Conservation (phyloP, 2,113 vertebrate species). For the Eleginops maclovinus region DNA sequence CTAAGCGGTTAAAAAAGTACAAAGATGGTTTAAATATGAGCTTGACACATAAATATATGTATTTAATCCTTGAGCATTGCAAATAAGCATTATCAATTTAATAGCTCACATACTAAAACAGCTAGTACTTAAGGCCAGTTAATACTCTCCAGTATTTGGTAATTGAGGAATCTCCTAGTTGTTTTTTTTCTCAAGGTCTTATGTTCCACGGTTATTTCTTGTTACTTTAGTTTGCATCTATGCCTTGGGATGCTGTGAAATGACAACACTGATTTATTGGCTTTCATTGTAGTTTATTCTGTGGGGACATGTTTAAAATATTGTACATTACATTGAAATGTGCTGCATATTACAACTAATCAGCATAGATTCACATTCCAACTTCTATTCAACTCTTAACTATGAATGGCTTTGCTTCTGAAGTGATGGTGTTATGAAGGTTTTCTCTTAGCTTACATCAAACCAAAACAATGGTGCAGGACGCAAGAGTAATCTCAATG, state of each 20-base stretch:
- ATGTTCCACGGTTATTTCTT: conserved; percentile 3
- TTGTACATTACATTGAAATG: conserved; percentile 3
- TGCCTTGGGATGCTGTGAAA: neutral
- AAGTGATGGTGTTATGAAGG: conserved; percentile 17
- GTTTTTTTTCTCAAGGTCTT: neutral
- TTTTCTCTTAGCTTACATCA: conserved; percentile 29
- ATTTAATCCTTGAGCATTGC: conserved; percentile 1
- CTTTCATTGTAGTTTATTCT: neutral
- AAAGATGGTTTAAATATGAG: conserved; percentile 1
- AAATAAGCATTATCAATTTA: conserved; percentile 8
- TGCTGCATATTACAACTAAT: neutral
- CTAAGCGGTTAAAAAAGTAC: neutral
- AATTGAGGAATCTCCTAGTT: neutral
- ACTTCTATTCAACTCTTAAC: neutral
- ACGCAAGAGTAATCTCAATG: conserved; percentile 24
- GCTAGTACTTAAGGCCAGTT: neutral
- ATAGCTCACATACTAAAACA: neutral
- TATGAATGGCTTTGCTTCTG: conserved; percentile 24
- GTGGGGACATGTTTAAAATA: neutral
- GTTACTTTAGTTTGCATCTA: neutral
- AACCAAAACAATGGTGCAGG: conserved; percentile 18
- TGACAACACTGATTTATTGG: neutral
- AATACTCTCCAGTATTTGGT: neutral
- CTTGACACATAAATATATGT: neutral
- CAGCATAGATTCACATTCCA: neutral